Evolutionary conservation across 2,797 vertebrate species (phyloP), one percentile per base, ranked within the genome.

Genomic region (Tamandua tetradactyla): DNA sequence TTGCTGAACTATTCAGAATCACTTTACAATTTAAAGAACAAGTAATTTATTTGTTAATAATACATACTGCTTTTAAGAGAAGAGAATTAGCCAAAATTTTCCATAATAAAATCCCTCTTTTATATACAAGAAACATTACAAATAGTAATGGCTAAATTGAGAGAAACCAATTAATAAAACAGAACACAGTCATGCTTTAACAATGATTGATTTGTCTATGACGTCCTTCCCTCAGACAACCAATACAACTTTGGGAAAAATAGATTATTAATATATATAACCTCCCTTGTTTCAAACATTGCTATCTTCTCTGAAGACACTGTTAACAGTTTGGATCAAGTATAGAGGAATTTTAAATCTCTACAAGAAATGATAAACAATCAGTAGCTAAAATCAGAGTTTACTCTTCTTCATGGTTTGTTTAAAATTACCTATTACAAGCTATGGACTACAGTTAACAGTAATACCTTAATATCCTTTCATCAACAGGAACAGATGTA

Each of bases 351-450:
- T 1, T 55, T 12, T 71, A 17, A 89, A 40, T 87, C 59, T 96
- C 57, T 84, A 25, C 12, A 61, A 93, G 25, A 55, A 40, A 85
- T 52, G 11, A 42, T 44, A 69, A 75, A 78, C 9, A 64, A 84
- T 79, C 30, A 85, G n/a, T 59, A 75, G 25, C 42, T 94, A 75
- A 90, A 84, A 88, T 89, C 47, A 86, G 42, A 89, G 85, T 37
- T 32, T 92, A n/a, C 35, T 87, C 49, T 40, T 83, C 18, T 23
- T 37, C 23, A 87, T 13, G 44, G 20, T 32, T 92, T 86, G 15
- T 87, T 83, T 83, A 89, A 74, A 87, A 92, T 42, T 10, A 89
- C n/a, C n/a, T n/a, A n/a, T n/a, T n/a, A n/a, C n/a, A n/a, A n/a
- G n/a, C n/a, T n/a, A n/a, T n/a, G n/a, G n/a, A n/a, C n/a, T n/a